Evolutionary conservation across 2,888 invertebrate species (phyloP).

Genomic region (Xanthia togata): DNA sequence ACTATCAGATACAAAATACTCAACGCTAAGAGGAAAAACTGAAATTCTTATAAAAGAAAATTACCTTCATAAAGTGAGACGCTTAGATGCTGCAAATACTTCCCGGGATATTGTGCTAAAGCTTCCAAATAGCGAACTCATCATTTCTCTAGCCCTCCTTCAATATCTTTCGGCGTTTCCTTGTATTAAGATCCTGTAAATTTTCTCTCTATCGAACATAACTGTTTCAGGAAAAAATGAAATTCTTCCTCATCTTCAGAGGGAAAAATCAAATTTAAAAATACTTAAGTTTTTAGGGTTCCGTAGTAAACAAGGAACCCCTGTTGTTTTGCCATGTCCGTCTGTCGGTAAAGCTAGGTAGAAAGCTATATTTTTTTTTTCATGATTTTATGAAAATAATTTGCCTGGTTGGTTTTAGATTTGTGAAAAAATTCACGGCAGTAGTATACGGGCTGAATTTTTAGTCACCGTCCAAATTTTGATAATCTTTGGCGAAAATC

Average conservation of each 20-base stretch:
- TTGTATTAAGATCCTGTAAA: conserved; percentile 47
- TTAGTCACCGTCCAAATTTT: too few relatives aligned
- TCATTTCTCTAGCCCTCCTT: conserved; percentile 57
- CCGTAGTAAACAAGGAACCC: too few relatives aligned
- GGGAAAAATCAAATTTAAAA: conserved; percentile 29
- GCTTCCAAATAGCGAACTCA: conserved; percentile 47
- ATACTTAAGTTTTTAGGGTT: background rate
- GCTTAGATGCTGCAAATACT: conserved; percentile 39
- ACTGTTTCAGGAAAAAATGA: conserved; percentile 45
- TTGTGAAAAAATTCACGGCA: too few relatives aligned
- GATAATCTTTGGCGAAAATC: too few relatives aligned
- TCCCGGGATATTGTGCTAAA: conserved; percentile 35
- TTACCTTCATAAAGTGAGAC: conserved; percentile 42
- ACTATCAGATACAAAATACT: conserved; percentile 14
- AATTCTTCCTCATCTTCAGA: conserved; percentile 10
- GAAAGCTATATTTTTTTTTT: too few relatives aligned
- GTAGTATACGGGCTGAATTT: too few relatives aligned
- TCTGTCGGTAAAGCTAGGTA: too few relatives aligned
- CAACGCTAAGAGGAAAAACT: conserved; percentile 1
- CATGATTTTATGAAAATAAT: too few relatives aligned
- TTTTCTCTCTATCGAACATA: conserved; percentile 41
- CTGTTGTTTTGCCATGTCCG: too few relatives aligned
- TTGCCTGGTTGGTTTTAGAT: too few relatives aligned
- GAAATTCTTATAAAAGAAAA: conserved; percentile 41
- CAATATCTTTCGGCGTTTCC: conserved; percentile 45